Conservation (phyloP, 1,140 invertebrate species). For the Colletes latitarsis region DNA sequence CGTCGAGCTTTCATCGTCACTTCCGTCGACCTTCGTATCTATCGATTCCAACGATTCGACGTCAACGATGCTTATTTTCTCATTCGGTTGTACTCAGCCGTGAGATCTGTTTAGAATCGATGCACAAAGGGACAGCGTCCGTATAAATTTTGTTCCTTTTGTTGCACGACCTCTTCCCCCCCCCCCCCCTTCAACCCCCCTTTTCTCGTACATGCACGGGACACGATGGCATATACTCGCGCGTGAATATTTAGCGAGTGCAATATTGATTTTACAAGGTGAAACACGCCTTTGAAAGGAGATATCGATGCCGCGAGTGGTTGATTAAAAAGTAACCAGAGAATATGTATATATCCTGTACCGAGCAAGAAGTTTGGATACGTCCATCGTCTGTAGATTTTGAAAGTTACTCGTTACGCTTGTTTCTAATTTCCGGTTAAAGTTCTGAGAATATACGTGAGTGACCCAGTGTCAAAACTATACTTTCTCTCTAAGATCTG, state of each 20-base stretch:
- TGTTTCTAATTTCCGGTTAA: too few species aligned
- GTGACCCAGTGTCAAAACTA: too few species aligned
- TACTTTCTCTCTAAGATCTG: too few species aligned
- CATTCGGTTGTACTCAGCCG: constrained; percentile 15
- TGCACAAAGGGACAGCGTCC: constrained; percentile 1
- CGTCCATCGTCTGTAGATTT: background rate
- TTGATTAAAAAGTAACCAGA: background rate
- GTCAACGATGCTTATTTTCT: background rate
- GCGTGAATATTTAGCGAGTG: constrained; percentile 17
- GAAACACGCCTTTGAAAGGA: background rate
- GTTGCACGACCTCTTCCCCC: background rate
- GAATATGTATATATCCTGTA: too few species aligned
- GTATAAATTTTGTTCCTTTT: background rate
- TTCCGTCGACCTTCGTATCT: constrained; percentile 23
- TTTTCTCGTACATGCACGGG: too few species aligned
- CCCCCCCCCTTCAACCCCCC: too few species aligned
- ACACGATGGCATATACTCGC: background rate
- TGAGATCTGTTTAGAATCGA: constrained; percentile 22
- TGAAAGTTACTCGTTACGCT: too few species aligned
- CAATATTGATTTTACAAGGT: constrained; percentile 30
- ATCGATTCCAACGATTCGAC: constrained; percentile 17
- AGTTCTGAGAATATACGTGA: too few species aligned
- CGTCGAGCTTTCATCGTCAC: background rate
- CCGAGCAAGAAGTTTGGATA: too few species aligned
- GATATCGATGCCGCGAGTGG: background rate